phyloP scores from a whole-genome alignment of 2,888 invertebrate species.

The Onthophagus sagittarius region DNA sequence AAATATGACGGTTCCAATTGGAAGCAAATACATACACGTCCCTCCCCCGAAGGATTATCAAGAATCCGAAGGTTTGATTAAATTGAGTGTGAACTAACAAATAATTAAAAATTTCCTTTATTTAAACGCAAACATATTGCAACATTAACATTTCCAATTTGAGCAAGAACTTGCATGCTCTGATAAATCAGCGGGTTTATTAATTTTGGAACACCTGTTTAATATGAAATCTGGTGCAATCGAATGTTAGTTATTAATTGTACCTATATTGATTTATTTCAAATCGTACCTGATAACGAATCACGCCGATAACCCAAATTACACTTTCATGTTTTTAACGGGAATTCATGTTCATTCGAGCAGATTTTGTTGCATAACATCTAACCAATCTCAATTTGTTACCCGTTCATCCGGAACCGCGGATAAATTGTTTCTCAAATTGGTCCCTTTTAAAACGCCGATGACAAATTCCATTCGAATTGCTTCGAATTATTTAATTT shows the following conservation, averaged over 20 bases:
- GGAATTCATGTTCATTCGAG: not conserved
- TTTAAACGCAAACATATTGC: slow-evolving; percentile 8
- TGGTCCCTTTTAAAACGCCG: not conserved
- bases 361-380: not conserved
- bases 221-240: not conserved
- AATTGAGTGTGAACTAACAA: slow-evolving; percentile 16
- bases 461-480: not conserved
- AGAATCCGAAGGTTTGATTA: slow-evolving; percentile 40
- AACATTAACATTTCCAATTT: not conserved
- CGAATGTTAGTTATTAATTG: not conserved
- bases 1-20: slow-evolving; percentile 73
- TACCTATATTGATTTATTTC: not conserved
- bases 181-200: not conserved
- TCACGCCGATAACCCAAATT: not conserved
- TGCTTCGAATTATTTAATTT: not conserved
- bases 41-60: slow-evolving; percentile 65
- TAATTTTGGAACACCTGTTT: not conserved
- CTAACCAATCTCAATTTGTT: not conserved
- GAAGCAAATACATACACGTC: slow-evolving; percentile 76
- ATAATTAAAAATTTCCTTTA: slow-evolving; percentile 5
- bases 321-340: not conserved
- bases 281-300: not conserved
- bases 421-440: not conserved
- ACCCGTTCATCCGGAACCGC: not conserved
- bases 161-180: not conserved